Evolutionary conservation across 1,140 invertebrate genomes (phyloP), one percentile per base, ranked within the genome.

Genomic region (Bombus haemorrhoidalis): DNA sequence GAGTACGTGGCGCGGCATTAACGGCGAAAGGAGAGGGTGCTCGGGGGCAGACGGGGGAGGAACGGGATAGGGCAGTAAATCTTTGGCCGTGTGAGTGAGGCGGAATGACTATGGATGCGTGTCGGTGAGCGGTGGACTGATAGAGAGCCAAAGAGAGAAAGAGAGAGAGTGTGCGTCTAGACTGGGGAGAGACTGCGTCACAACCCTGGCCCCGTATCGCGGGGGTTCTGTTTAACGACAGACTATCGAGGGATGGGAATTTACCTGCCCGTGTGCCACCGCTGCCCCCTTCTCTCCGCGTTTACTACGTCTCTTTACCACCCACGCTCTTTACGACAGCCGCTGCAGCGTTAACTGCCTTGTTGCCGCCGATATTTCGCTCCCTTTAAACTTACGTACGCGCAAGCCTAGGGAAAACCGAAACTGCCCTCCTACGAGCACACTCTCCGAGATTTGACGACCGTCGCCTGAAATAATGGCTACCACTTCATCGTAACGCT

Each of bases 141-240:
- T 66, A 57, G 82, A 75, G 80, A 32, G 81, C n/a, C 74, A 74
- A 78, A 28, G 39, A n/a, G 78, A 82, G 85, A 66, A 41, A 77
- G 78, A 84, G 77, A 57, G 86, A 87, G 90, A 62, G 88, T n/a
- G 39, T 91, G 91, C 92, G 94, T 95, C 94, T 95, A 95, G 94
- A 95, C 94, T 85, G 89, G 92, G 91, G 92, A 92, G 93, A 95
- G 94, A 95, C 94, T 92, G 94, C 94, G 92, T 95, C 93, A 91
- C 91, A 93, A 91, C 90, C 91, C 91, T 93, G 91, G 93, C 91
- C 91, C 92, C 91, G 88, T 92, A 92, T 94, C 90, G 88, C 87
- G 81, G 80, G 78, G 81, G 74, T 77, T 85, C 85, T 73, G 84
- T 93, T 94, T 94, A 94, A 94, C 91, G 91, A 92, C 89, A 87